A percentile compares a stretch with the other conserved stretches of the same genome.
phyloP scores from a whole-genome alignment of 2,888 invertebrate genomes.

The Pristionchus exspectatus region DNA sequence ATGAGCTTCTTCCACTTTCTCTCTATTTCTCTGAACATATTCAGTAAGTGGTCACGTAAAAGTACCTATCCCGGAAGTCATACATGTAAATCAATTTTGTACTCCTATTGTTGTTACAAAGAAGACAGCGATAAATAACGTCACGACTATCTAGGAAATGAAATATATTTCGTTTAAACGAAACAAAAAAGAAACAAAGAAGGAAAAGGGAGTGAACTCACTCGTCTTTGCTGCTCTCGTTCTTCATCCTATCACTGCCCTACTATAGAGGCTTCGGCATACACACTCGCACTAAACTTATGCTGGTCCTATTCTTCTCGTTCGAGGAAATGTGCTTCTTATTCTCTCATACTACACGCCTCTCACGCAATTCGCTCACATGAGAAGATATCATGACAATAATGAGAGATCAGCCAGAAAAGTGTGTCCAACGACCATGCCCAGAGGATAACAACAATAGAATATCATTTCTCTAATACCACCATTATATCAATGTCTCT shows the following conservation, averaged over 20 bases:
- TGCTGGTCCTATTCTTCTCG: not conserved
- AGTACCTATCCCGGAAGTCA: not conserved
- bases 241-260: not conserved
- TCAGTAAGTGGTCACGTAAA: not conserved
- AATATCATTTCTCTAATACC: too few species aligned
- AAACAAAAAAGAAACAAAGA: not conserved
- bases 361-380: constrained; percentile 36
- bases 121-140: too few species aligned
- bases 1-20: not conserved
- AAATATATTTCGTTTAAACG: not conserved
- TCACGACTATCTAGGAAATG: not conserved
- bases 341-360: not conserved
- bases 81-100: not conserved
- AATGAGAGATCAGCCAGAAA: constrained; percentile 25
- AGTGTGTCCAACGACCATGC: not conserved
- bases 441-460: not conserved
- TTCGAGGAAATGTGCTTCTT: not conserved
- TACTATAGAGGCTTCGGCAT: not conserved
- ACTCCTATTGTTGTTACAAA: not conserved
- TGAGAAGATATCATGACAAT: constrained; percentile 31
- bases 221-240: not conserved
- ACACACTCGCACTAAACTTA: not conserved
- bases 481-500: too few species aligned
- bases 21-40: not conserved
- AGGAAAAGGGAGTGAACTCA: not conserved